Evolutionary conservation across 2,888 invertebrate species (phyloP), one percentile per base, ranked within the genome.

Genomic region (Xestobium rufovillosum): DNA sequence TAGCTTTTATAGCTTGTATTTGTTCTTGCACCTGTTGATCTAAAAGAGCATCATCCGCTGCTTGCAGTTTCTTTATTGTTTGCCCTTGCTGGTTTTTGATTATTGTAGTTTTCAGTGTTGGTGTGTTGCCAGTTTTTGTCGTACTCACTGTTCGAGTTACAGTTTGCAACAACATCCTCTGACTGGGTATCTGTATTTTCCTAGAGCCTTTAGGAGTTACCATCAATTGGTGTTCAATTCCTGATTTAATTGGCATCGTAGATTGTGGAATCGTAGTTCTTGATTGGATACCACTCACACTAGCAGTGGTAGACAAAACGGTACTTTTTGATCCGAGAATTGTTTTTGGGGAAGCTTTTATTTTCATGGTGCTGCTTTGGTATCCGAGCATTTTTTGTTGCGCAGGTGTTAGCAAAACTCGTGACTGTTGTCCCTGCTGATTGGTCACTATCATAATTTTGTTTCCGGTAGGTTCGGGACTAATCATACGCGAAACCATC

Each of bases 371-470:
- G 23, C 44, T 14, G n/a, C 48, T 70, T 49, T 73, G 71, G 12
- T 74, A 72, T 33, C 74, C 72, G 34, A 76, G 55, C 47, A 75
- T 67, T 56, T 74, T 74, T 48, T 75, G 75, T 50, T 77, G 76
- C 41, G 75, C 73, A 0, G 76, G 75, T 4, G 75, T 76, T 29
- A 78, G 60, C 2, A 77, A 63, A 49, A 77, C 69, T 45, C 74
- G 66, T 11, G 75, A 75, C 47, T 76, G 75, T 14, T 72, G 67
- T 10, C 77, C 76, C 52, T 75, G 74, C 35, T 75, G 71, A 50
- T 76, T 73, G 1, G 77, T 78, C 32, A 77, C 71, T 26, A 78
- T 74, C 77, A 78, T 76, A 14, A 77, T 72, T 36, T 76, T 76
- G 49, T 72, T 67, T 11, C 67, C 67, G 1, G 67, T 68, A 3